Evolutionary conservation across 2,113 vertebrate species (phyloP).

Genomic region (Chinchilla lanigera): DNA sequence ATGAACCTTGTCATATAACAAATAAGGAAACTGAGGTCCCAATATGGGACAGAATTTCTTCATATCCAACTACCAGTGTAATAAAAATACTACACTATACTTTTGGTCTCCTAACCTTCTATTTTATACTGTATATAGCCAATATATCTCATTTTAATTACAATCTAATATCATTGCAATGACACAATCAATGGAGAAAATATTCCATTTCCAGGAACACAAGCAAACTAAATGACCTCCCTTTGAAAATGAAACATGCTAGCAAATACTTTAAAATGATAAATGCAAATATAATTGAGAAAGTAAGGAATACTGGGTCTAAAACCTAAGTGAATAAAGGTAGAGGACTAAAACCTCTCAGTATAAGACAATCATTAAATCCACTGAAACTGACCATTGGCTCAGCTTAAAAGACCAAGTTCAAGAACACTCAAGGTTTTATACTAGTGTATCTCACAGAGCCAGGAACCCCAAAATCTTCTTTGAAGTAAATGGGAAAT

Average conservation of each 20-base stretch:
- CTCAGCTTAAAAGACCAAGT: not conserved
- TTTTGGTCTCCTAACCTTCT: not conserved
- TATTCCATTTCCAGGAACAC: not conserved
- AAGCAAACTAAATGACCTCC: not conserved
- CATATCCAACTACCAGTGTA: not conserved
- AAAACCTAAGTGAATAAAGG: not conserved
- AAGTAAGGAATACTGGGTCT: not conserved
- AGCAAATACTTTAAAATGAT: not conserved
- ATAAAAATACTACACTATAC: not conserved
- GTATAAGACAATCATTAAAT: not conserved
- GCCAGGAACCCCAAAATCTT: not conserved
- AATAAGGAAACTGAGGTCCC: not conserved
- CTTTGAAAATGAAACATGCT: not conserved
- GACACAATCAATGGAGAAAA: not conserved
- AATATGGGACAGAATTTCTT: not conserved
- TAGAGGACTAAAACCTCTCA: not conserved
- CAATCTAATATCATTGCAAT: not conserved
- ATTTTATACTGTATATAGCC: not conserved
- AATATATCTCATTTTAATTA: not conserved
- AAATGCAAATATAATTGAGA: not conserved
- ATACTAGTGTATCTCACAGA: not conserved
- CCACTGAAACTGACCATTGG: not conserved
- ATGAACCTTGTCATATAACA: not conserved
- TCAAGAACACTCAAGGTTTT: not conserved
- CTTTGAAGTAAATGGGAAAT: not conserved